These are phyloP conservation scores for Aradophagus sp. DNA, from an alignment of 1,140 invertebrate genomes.

Conservation along the genomic window DNA sequence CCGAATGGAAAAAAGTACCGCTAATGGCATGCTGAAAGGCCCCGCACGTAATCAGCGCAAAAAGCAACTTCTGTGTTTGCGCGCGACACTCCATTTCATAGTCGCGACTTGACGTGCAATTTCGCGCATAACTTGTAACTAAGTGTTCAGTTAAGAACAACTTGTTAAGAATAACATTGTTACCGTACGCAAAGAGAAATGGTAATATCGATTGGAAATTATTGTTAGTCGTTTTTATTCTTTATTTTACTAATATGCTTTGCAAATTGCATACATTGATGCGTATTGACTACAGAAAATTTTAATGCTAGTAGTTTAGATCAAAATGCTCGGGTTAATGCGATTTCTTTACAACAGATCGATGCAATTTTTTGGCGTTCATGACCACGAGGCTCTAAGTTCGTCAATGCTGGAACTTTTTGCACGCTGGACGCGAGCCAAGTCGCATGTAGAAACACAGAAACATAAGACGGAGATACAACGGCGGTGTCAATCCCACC, in stretches of 20 bases:
- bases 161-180: no score
- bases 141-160: no score
- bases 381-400: constrained; percentile 25
- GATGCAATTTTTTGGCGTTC: constrained; percentile 10
- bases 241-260: no score
- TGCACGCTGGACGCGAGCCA: constrained; percentile 33
- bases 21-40: constrained; percentile 39
- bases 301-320: no score
- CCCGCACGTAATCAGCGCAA: constrained; percentile 18
- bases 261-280: no score
- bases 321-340: neutral
- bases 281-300: no score
- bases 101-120: neutral
- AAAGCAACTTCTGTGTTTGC: constrained; percentile 15
- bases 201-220: no score
- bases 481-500: constrained; percentile 33
- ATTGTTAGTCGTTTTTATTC: no score
- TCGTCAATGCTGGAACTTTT: constrained; percentile 30
- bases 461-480: constrained; percentile 33
- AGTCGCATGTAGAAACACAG: constrained; percentile 39
- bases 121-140: no score
- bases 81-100: no score
- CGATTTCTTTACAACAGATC: constrained; percentile 8
- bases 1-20: constrained; percentile 16
- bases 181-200: no score